Conservation (phyloP, 2,888 invertebrate species). For the Zygogramma bicolorata region DNA sequence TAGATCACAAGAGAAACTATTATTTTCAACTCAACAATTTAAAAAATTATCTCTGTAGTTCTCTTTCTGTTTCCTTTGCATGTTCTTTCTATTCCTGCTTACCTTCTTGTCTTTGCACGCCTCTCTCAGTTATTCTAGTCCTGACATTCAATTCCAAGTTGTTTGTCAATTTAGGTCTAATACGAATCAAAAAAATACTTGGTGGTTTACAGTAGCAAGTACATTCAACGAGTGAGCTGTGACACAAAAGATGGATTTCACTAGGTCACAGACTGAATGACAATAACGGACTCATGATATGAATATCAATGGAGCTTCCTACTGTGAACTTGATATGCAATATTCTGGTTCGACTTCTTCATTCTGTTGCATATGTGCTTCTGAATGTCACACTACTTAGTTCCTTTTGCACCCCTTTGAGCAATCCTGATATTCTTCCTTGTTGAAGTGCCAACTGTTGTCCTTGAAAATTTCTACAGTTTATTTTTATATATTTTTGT, state of each 20-base stretch:
- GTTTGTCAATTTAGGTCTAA: neutral
- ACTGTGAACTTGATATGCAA: no score
- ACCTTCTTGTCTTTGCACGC: neutral
- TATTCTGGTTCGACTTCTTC: neutral
- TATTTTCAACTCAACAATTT: no score
- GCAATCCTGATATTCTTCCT: constrained; percentile 39
- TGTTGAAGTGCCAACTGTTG: constrained; percentile 36
- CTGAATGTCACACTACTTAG: neutral
- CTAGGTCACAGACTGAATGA: neutral
- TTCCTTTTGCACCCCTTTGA: neutral
- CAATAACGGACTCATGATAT: no score
- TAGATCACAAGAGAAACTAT: no score
- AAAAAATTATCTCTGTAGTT: no score
- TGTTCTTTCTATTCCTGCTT: neutral
- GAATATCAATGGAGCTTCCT: neutral
- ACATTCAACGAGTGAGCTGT: no score
- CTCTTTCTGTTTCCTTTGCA: no score
- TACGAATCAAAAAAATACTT: neutral
- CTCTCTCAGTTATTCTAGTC: neutral
- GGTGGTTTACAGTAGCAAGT: no score
- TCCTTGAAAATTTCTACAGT: constrained; percentile 18
- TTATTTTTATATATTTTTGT: constrained; percentile 34
- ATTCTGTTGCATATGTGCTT: neutral
- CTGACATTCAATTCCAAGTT: neutral
- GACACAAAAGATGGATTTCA: no score